phyloP scores from a whole-genome alignment of 1,140 invertebrate genomes.

The Leptestheria dahalacensis region DNA sequence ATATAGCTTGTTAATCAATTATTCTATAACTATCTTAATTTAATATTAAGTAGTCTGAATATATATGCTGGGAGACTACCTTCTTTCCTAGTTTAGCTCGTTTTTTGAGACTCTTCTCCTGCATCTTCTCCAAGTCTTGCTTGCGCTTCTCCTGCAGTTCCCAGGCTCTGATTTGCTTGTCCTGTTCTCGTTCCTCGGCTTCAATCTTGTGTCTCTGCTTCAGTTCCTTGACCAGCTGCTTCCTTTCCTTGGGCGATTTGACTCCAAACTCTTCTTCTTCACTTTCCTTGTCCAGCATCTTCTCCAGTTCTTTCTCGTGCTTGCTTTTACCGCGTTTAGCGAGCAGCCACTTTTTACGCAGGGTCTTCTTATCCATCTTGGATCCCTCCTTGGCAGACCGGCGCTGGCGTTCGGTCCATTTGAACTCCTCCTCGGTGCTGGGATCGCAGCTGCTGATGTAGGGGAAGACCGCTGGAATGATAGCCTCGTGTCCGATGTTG shows the following conservation, averaged over 20 bases:
- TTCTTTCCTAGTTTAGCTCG: neutral
- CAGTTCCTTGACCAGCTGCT: neutral
- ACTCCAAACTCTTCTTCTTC: neutral
- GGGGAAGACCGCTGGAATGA: conserved; percentile 13
- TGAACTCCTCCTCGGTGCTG: conserved; percentile 4
- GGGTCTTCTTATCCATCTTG: conserved; percentile 2
- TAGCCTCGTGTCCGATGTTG: conserved; percentile 16
- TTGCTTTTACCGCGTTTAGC: neutral
- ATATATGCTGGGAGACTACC: no score
- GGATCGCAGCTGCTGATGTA: conserved; percentile 12
- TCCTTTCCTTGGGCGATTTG: neutral
- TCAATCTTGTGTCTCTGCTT: neutral
- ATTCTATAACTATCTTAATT: no score
- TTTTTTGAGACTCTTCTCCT: neutral
- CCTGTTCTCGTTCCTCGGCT: neutral
- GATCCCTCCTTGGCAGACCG: neutral
- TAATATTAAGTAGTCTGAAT: no score
- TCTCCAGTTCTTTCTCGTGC: neutral
- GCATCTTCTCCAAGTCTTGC: neutral
- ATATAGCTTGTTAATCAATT: no score
- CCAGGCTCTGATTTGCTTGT: neutral
- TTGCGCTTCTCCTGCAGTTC: neutral
- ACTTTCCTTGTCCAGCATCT: neutral
- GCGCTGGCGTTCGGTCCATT: conserved; percentile 2
- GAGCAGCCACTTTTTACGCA: conserved; percentile 3